phyloP scores from a whole-genome alignment of 2,113 vertebrate genomes.

The Carassius auratus region DNA sequence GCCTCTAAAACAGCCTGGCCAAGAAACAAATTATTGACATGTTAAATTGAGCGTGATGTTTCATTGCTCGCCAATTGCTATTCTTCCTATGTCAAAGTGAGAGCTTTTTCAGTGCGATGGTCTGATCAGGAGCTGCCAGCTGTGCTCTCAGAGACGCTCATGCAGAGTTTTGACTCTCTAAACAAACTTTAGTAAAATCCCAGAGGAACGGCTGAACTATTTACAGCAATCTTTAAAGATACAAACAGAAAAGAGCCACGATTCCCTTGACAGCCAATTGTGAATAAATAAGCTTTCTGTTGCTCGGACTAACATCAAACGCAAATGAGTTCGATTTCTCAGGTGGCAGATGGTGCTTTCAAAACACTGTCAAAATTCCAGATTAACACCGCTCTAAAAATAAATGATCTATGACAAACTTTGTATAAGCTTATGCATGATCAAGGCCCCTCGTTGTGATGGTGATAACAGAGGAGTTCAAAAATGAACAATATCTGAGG shows the following conservation, averaged over 20 bases:
- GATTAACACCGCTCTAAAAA: conserved; percentile 70
- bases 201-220: conserved; percentile 56
- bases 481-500: conserved; percentile 34
- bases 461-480: conserved; percentile 51
- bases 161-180: conserved; percentile 51
- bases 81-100: conserved; percentile 24
- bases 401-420: conserved; percentile 53
- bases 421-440: conserved; percentile 49
- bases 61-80: conserved; percentile 19
- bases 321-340: conserved; percentile 63
- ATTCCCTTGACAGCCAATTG: conserved; percentile 64
- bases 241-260: conserved; percentile 60
- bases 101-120: conserved; percentile 30
- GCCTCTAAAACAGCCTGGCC: conserved; percentile 25
- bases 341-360: conserved; percentile 65
- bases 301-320: conserved; percentile 65
- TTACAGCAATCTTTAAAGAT: conserved; percentile 64
- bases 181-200: conserved; percentile 57
- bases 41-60: conserved; percentile 28
- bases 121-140: conserved; percentile 47
- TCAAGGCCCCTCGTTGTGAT: conserved; percentile 48
- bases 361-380: conserved; percentile 66
- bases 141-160: conserved; percentile 20
- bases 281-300: conserved; percentile 67
- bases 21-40: conserved; percentile 37